phyloP scores from a whole-genome alignment of 1,140 invertebrate species.

The Bombus pyrosoma region DNA sequence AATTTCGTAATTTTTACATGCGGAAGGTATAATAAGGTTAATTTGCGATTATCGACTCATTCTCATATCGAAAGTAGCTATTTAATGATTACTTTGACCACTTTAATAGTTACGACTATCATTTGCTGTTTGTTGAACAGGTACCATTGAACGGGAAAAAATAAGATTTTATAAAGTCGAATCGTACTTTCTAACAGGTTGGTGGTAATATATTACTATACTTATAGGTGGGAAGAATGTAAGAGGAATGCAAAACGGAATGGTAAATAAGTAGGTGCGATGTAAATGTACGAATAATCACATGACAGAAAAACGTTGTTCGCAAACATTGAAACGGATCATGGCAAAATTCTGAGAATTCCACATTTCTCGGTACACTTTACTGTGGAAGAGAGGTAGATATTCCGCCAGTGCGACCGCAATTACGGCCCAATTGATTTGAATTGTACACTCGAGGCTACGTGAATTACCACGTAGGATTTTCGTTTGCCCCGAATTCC shows the following conservation, averaged over 20 bases:
- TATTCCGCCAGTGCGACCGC: slow-evolving; percentile 12
- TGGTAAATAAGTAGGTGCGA: background rate
- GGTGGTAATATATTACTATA: background rate
- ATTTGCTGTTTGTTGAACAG: background rate
- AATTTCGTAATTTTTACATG: background rate
- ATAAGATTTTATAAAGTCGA: background rate
- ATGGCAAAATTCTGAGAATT: slow-evolving; percentile 26
- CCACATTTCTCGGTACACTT: slow-evolving; percentile 33
- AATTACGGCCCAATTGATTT: slow-evolving; percentile 59
- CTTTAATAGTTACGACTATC: background rate
- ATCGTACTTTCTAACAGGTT: background rate
- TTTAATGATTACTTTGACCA: background rate
- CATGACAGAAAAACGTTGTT: background rate
- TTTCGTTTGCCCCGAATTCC: slow-evolving; percentile 2
- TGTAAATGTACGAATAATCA: background rate
- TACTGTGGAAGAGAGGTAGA: background rate
- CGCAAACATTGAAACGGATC: background rate
- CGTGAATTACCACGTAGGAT: slow-evolving; percentile 2
- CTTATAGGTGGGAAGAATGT: background rate
- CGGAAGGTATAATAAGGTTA: background rate
- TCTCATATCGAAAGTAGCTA: background rate
- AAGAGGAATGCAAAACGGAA: background rate
- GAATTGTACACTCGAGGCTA: slow-evolving; percentile 40
- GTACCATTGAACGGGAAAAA: too few relatives aligned
- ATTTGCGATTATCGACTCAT: background rate